Base-by-base conservation (phyloP, 2,888 invertebrate genomes). In the Schrankia costaestrigalis region DNA sequence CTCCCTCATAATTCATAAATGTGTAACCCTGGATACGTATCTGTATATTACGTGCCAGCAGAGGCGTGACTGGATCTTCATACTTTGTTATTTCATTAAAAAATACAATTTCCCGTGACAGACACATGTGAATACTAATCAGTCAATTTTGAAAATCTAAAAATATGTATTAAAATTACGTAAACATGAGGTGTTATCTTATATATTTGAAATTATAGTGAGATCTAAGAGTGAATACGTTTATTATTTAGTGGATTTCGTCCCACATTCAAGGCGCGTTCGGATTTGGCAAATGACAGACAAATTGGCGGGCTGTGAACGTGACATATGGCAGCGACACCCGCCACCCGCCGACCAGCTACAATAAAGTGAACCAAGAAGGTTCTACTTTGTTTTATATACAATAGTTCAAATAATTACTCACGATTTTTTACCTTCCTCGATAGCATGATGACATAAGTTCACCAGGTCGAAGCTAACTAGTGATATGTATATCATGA, bases 281-380 rank as follows among this genome's bases (percentile, higher is more conserved):
- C 58, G 65, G 63, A 73, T 74, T 77, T 76, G 78, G 67, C 73
- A 78, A 77, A 78, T 78, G 75, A 74, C 74, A 71, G 75, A 79
- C 78, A 78, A 78, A 79, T 77, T 78, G 75, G 67, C 63, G 69
- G 62, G 56, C 61, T 61, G 53, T 52, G 72, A 58, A 77, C 78
- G 80, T 81, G 80, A 78, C 73, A 56, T 63, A 72, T 70, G 68
- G 68, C 63, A 56, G 46, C 57, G 45, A 66, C 68, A 69, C 62
- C 56, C 63, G 56, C 47, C 47, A 56, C 56, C 47, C 62, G 56
- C 48, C 47, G 56, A 52, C 48, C 44, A 46, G 53, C 43, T 52
- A 48, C 46, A 46, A 44, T 41, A 56, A 49, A 57, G 31, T 49
- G 41, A 42, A 45, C 41, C 48, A 41, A 58, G n/a, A n/a, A n/a